These are phyloP conservation scores for Zapornia atra DNA, from an alignment of 2,113 vertebrate species.

Conservation along the genomic window DNA sequence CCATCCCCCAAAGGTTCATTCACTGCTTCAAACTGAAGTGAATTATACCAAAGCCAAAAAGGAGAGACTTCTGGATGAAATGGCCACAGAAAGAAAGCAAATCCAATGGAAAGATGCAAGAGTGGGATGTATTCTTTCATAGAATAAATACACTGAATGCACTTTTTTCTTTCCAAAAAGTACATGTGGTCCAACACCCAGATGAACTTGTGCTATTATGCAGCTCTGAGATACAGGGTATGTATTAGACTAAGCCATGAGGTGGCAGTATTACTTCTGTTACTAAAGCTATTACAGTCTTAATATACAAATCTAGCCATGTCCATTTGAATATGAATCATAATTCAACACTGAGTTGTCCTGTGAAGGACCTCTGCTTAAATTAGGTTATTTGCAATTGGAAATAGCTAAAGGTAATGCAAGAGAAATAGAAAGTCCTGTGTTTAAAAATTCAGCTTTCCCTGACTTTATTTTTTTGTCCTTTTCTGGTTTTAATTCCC, in stretches of 20 bases:
- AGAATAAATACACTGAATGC: not conserved
- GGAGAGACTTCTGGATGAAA: not conserved
- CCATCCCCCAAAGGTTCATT: not conserved
- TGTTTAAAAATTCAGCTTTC: not conserved
- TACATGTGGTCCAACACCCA: not conserved
- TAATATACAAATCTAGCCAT: not conserved
- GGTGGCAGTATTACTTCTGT: not conserved
- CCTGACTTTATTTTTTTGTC: not conserved
- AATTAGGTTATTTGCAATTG: not conserved
- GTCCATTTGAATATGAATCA: not conserved
- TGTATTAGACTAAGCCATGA: not conserved
- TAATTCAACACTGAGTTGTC: not conserved
- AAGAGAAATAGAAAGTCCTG: not conserved
- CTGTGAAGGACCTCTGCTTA: not conserved
- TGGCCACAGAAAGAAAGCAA: not conserved
- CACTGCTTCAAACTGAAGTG: not conserved
- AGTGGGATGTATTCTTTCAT: not conserved
- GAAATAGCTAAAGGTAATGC: not conserved
- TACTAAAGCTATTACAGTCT: not conserved
- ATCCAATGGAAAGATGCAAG: not conserved
- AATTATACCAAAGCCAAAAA: not conserved
- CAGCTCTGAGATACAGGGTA: not conserved
- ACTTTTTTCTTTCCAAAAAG: not conserved
- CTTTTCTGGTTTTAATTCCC: not conserved
- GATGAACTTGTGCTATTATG: not conserved